Base-by-base conservation (phyloP, 2,888 invertebrate species). In the Caradrina clavipalpis region DNA sequence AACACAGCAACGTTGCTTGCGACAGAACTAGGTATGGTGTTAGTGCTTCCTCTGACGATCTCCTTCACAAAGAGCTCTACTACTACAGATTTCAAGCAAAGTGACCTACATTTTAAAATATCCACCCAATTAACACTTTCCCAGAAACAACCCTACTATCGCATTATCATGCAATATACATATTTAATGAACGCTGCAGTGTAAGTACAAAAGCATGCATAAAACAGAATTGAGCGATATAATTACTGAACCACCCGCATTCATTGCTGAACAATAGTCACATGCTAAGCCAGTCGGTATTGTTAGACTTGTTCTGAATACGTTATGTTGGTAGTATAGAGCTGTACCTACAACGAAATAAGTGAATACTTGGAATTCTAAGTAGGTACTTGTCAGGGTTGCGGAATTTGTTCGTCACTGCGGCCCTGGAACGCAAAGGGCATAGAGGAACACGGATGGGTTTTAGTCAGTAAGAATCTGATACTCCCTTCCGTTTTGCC, bases 181-280 rank as follows among this genome's bases (percentile, higher is more conserved):
- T 39, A 59, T 62, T 73, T 39, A 62, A 59, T 47, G 21, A 65
- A 50, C 13, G 39, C 42, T 55, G 42, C 61, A 58, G 19, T 10
- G 10, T 13, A 26, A 35, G 19, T 53, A 57, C 56, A 73, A 76
- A 65, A 57, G 60, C 54, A 13, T 64, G 31, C 31, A 61, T 68
- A 22, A 42, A 67, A 76, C 60, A 67, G 60, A 77, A 69, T 59
- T 69, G 78, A 60, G 66, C 45, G 47, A 53, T 63, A 78, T 74
- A 66, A 74, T 78, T 66, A 74, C 56, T 62, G 77, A 62, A 67
- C 57, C 65, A 65, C 76, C 78, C 78, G 78, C 78, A 77, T 73
- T 77, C 42, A 60, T 0, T 2, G 56, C 31, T 60, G 67, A 67
- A 76, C 76, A 76, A 76, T 76, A 15, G 71, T 35, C n/a, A 7